Evolutionary conservation across 2,888 invertebrate species (phyloP), one percentile per base, ranked within the genome.

Genomic region (Melanostoma mellinum): DNA sequence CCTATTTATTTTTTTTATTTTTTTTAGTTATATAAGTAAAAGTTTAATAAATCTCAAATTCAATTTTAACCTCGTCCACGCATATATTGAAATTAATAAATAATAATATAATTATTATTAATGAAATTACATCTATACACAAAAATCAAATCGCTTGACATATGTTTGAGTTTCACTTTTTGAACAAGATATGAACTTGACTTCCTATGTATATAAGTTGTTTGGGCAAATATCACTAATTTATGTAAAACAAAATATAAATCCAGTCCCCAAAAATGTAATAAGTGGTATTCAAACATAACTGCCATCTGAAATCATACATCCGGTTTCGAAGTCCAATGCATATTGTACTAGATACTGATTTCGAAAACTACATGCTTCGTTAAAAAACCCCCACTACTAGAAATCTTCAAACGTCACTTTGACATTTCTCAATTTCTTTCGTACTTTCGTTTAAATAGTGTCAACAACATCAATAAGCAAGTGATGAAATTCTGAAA

Each of bases 381-480:
- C 77, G 77, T 77, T 58, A 8, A 74, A 48, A 56, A 4, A 3
- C 58, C 67, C 67, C 67, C 78, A 61, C 78, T 53, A 35, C 55
- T n/a, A 1, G 20, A 61, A 46, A 6, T 30, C 6, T 6, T 3
- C 63, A 58, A 73, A 56, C 48, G 63, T 77, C 68, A 73, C 8
- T 46, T 32, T 77, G 82, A 77, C 73, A 77, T 33, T 2, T 67
- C 8, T 5, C 6, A 3, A 5, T 36, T 5, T 60, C 33, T 9
- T 53, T 81, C 77, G 72, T 5, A 53, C 33, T 9, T 53, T 81
- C 77, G 72, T 73, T 73, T 6, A 77, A 52, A 72, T 32, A 33
- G 60, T 81, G 81, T 81, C 76, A 76, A 81, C 81, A 81, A 80
- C 72, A 9, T 50, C 3, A 3, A 30, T 44, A 2, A n/a, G 2